phyloP scores from a whole-genome alignment of 2,888 invertebrate species.

The Oegoconia quadripuncta region DNA sequence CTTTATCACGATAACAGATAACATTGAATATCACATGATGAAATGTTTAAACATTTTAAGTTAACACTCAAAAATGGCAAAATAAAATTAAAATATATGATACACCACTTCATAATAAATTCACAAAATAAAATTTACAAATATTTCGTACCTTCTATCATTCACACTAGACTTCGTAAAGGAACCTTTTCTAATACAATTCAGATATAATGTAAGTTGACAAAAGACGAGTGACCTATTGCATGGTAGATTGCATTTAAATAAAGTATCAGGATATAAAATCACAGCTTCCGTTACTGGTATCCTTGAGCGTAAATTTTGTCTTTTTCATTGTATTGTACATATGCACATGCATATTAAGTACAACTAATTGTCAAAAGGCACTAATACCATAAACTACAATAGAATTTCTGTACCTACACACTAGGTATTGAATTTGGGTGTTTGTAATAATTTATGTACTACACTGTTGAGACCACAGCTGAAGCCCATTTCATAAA shows the following conservation, averaged over 20 bases:
- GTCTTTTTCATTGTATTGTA: conserved; percentile 16
- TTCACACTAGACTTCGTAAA: conserved; percentile 25
- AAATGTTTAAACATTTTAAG: conserved; percentile 60
- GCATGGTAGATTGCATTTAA: background rate
- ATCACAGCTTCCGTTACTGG: conserved; percentile 34
- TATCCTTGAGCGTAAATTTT: conserved; percentile 19
- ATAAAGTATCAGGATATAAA: conserved; percentile 14
- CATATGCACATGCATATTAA: conserved; percentile 34
- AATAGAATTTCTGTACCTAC: conserved; percentile 70
- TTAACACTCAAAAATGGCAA: conserved; percentile 64
- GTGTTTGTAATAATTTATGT: conserved; percentile 34
- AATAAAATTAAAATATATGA: conserved; percentile 36
- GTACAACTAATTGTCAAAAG: conserved; percentile 66
- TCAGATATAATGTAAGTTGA: conserved; percentile 3
- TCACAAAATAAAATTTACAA: conserved; percentile 32
- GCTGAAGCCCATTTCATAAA: no score
- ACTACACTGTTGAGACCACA: conserved; percentile 40
- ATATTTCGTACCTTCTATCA: conserved; percentile 36
- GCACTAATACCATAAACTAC: conserved; percentile 75
- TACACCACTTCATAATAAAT: background rate
- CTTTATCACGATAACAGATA: conserved; percentile 72
- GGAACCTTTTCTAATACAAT: conserved; percentile 36
- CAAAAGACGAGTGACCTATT: conserved; percentile 1
- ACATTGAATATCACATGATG: conserved; percentile 76
- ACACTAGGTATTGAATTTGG: conserved; percentile 41